Base-by-base conservation (phyloP, 2,888 invertebrate genomes). In the Druceiella hillmani region DNA sequence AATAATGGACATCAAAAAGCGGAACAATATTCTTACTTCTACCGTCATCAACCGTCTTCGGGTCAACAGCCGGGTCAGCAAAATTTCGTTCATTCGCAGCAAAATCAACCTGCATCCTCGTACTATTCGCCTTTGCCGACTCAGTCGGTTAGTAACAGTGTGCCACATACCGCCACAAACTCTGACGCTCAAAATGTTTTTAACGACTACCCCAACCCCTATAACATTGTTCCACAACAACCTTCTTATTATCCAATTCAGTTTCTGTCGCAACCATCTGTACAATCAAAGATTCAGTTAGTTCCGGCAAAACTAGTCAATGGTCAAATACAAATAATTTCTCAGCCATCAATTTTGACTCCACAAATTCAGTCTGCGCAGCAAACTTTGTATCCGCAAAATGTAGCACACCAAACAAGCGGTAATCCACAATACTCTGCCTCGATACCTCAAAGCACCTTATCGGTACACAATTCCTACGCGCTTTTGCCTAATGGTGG, bases 221-320 rank as follows among this genome's bases (percentile, higher is more conserved):
- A 36, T 28, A 33, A 38, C 10, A 7, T 12, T 4, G 10, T 13
- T 7, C 15, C 24, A 13, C 43, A 34, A 29, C 38, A 22, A 30
- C 6, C 30, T 10, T 45, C 29, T 20, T 35, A 26, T 11, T 40
- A 35, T 14, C 35, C 17, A 3, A 36, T 24, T 29, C 27, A 38
- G 10, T 11, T 44, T 20, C 52, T 62, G 4, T 55, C 66, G 1
- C 66, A 65, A 27, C 67, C 65, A 39, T 52, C 66, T 2, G 68
- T 66, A 40, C 71, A 71, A 46, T 51, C 65, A 0, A 72, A 70
- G 43, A 69, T 66, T 38, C 69, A 71, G 51, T 38, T 67, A 11
- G 51, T 67, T 2, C 62, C 67, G 2, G 52, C 65, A 1, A 72
- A 70, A 45, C 43, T 56, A 11, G 46, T 53, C 3, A 56, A 53